These are phyloP conservation scores for Xiphydria camelus DNA, from an alignment of 2,888 invertebrate genomes.

Conservation along the genomic window DNA sequence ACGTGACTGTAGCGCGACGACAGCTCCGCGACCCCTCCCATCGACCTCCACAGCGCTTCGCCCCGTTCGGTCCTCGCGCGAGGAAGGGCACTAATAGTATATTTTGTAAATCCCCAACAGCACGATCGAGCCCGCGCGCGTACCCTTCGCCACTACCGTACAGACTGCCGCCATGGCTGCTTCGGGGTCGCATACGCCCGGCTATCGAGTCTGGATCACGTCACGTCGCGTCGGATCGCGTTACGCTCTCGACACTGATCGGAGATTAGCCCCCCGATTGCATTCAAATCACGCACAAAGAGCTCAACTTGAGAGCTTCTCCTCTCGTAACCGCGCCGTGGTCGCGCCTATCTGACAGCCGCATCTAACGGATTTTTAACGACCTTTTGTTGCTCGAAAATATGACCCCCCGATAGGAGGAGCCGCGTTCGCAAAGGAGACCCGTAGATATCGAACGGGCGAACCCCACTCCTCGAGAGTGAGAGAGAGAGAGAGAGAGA, in stretches of 20 bases:
- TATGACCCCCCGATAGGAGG: slow-evolving; percentile 18
- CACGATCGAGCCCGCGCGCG: no score
- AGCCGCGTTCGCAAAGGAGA: slow-evolving; percentile 11
- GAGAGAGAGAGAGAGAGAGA: no score
- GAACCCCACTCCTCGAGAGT: no score
- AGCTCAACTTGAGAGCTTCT: slow-evolving; percentile 43
- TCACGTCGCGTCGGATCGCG: slow-evolving; percentile 55
- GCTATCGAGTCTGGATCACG: slow-evolving; percentile 52
- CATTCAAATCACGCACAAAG: slow-evolving; percentile 57
- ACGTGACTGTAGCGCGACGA: no score
- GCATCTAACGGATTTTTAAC: slow-evolving; percentile 56
- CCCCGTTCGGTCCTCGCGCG: no score
- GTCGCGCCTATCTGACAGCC: slow-evolving; percentile 50
- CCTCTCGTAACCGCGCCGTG: slow-evolving; percentile 33
- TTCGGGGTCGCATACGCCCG: slow-evolving; percentile 37
- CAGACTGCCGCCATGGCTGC: slow-evolving; percentile 12
- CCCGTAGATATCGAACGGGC: no score
- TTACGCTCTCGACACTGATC: slow-evolving; percentile 57
- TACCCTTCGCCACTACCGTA: background rate
- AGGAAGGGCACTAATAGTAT: no score
- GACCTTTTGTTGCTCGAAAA: slow-evolving; percentile 51
- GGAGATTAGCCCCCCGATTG: slow-evolving; percentile 55
- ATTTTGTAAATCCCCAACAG: slow-evolving; percentile 11
- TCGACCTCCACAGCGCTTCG: no score
- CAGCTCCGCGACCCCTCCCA: no score